phyloP scores from a whole-genome alignment of 2,797 vertebrate genomes.

The Siniperca obscura region DNA sequence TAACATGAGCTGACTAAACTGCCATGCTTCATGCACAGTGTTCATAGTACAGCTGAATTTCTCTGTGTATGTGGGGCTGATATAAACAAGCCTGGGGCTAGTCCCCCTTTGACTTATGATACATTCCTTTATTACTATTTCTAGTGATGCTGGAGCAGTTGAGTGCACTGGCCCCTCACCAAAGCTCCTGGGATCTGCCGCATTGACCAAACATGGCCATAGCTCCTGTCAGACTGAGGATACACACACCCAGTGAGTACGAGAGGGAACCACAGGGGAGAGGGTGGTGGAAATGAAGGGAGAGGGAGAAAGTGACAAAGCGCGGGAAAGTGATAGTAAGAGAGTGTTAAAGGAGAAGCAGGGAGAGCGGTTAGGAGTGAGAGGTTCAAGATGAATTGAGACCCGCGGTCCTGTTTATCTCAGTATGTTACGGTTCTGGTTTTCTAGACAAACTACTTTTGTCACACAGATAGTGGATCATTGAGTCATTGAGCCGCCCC shows the following conservation, averaged over 20 bases:
- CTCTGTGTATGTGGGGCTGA: constrained; percentile 33
- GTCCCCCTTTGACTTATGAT: constrained; percentile 67
- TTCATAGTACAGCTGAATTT: constrained; percentile 31
- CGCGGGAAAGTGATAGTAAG: constrained; percentile 46
- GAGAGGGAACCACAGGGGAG: constrained; percentile 51
- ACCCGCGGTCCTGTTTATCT: constrained; percentile 21
- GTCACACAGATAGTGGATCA: constrained; percentile 30
- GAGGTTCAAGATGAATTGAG: constrained; percentile 3
- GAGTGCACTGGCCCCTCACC: constrained; percentile 72
- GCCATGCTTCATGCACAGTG: not conserved
- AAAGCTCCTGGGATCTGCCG: constrained; percentile 78
- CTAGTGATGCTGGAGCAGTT: constrained; percentile 72
- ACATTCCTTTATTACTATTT: constrained; percentile 81
- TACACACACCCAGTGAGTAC: constrained; percentile 77
- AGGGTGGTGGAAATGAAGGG: constrained; percentile 56
- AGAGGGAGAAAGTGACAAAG: constrained; percentile 56
- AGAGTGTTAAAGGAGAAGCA: constrained; percentile 13
- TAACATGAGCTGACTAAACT: constrained; percentile 8
- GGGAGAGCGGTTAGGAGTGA: constrained; percentile 14
- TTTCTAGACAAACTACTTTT: constrained; percentile 27
- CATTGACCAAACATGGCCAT: constrained; percentile 87
- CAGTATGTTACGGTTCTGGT: not conserved
- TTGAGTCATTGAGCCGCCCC: constrained; percentile 35
- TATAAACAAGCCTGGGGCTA: constrained; percentile 69
- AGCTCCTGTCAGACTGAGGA: constrained; percentile 80